Evolutionary conservation across 2,888 invertebrate genomes (phyloP).

Genomic region (Trisateles emortualis): DNA sequence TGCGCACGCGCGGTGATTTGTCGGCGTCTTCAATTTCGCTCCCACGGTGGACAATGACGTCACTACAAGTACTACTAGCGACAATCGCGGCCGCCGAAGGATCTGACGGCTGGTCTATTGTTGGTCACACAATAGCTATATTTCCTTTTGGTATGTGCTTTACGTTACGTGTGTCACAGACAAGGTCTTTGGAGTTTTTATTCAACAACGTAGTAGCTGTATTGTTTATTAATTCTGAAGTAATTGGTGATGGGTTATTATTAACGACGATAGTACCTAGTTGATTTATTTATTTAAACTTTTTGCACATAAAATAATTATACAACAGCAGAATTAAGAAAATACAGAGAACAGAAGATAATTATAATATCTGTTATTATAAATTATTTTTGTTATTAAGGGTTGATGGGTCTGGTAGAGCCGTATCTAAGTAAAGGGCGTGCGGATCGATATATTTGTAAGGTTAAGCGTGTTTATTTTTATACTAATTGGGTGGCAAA

Average conservation of each 20-base stretch:
- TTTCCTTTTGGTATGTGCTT: constrained; percentile 61
- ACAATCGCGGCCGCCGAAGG: constrained; percentile 56
- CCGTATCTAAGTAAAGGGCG: too few relatives aligned
- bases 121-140: constrained; percentile 58
- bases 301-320: too few relatives aligned
- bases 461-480: too few relatives aligned
- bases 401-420: too few relatives aligned
- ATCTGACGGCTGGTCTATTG: constrained; percentile 57
- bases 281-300: too few relatives aligned
- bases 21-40: constrained; percentile 69
- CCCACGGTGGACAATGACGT: constrained; percentile 75
- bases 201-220: constrained; percentile 23
- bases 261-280: not conserved
- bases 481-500: too few relatives aligned
- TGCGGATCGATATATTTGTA: too few relatives aligned
- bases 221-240: constrained; percentile 34
- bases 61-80: constrained; percentile 31
- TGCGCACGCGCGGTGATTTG: not conserved
- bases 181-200: constrained; percentile 53
- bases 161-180: constrained; percentile 39
- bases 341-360: too few relatives aligned
- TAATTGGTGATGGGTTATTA: constrained; percentile 12
- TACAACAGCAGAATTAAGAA: not conserved
- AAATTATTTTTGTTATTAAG: too few relatives aligned
- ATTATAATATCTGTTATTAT: too few relatives aligned